Evolutionary conservation across 2,113 vertebrate species (phyloP).

Genomic region (Agapornis roseicollis): DNA sequence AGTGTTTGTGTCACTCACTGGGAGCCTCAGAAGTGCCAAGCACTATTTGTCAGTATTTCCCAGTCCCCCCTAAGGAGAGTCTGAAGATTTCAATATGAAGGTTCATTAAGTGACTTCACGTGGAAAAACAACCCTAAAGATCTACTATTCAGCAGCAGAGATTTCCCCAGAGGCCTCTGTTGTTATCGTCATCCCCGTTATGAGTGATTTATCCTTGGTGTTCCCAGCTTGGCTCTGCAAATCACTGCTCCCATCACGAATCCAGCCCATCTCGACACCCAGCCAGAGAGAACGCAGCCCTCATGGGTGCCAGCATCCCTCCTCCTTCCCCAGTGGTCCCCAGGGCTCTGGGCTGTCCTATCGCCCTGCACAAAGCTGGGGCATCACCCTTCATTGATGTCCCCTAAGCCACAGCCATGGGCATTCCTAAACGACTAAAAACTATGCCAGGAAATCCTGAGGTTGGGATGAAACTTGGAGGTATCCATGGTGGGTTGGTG

Average conservation of each 20-base stretch:
- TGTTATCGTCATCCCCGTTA: not conserved
- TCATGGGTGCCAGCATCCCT: not conserved
- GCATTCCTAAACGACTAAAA: not conserved
- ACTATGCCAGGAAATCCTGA: not conserved
- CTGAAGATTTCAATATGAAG: constrained; percentile 33
- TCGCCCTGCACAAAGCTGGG: not conserved
- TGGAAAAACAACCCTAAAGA: not conserved
- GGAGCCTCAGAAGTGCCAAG: not conserved
- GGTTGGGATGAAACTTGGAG: not conserved
- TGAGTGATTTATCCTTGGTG: not conserved
- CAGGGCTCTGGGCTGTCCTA: not conserved
- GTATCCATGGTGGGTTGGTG: not conserved
- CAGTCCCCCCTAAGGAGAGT: not conserved
- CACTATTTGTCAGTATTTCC: constrained; percentile 56
- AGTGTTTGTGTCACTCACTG: not conserved
- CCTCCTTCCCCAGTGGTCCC: not conserved
- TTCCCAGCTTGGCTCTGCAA: not conserved
- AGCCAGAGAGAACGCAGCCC: not conserved
- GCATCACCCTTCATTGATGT: not conserved
- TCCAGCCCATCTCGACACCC: accelerated
- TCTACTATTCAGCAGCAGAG: not conserved
- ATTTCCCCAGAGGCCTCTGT: not conserved
- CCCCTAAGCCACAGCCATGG: not conserved
- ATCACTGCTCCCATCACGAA: not conserved
- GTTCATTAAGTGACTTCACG: constrained; percentile 16